Base-by-base conservation (phyloP, 2,888 invertebrate genomes). In the Melinaea menophilus region DNA sequence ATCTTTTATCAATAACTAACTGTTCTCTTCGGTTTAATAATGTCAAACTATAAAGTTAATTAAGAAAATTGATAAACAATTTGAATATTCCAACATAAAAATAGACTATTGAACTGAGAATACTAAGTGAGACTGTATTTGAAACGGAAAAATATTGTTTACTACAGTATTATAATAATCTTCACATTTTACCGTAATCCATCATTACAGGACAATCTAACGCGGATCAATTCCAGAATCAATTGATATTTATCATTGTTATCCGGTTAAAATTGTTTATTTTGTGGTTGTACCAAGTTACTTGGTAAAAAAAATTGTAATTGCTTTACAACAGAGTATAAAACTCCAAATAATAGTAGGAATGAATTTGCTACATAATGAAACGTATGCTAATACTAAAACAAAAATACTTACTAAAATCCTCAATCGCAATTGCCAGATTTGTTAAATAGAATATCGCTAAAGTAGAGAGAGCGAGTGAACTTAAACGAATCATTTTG, bases 391-490 rank as follows among this genome's bases (percentile, higher is more conserved):
- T 22, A 22, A 22, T 22, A 22, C 22, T 22, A 22, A 22, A 22
- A 22, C 5, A 7, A 11, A 62, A 59, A 54, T 68, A 78, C 84
- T 79, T 75, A 84, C 84, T 85, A 59, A 76, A 76, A 61, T 79
- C 75, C 56, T 81, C 79, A 4, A 74, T 34, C 3, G 81, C 76
- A 54, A 51, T 51, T 41, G 60, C 56, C 54, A 62, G 67, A 41
- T 69, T 69, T 61, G 68, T 59, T 57, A 65, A 67, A 12, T 67
- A 59, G 67, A 69, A 71, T 66, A 75, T 65, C 48, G 60, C 56
- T 5, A 68, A n/a, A 11, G 54, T 63, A n/a, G 63, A 34, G 5
- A 58, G 46, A 22, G 55, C 58, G 4, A 59, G 37, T 12, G 58
- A 48, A 45, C 62, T 63, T 13, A 45, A 57, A n/a, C 31, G 55